A percentile compares a stretch with the other conserved stretches of the same genome.
These are phyloP conservation scores for Coccyzus lansbergi DNA, from an alignment of 2,797 vertebrate species.

Conservation along the genomic window DNA sequence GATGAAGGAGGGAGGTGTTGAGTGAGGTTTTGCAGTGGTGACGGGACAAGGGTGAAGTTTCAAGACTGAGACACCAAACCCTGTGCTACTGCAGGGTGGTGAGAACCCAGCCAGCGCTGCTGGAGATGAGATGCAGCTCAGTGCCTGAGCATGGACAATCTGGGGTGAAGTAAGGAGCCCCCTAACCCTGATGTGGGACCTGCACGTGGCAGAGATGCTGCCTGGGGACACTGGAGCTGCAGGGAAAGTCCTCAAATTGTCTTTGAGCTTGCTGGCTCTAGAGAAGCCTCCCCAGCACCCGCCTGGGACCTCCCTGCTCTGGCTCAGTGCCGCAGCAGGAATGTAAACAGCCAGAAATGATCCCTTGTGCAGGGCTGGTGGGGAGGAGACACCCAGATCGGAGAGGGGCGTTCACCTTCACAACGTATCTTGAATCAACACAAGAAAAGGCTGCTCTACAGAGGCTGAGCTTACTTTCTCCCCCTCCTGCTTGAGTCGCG, in stretches of 20 bases:
- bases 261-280: background rate
- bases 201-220: rapidly evolving
- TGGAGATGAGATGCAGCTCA: background rate
- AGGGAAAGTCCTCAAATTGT: background rate
- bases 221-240: background rate
- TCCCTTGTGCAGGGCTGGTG: rapidly evolving
- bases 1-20: background rate
- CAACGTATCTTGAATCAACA: background rate
- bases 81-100: rapidly evolving
- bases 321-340: background rate
- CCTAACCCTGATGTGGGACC: too few species aligned
- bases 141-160: rapidly evolving
- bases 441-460: rapidly evolving
- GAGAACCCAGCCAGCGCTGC: background rate
- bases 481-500: rapidly evolving
- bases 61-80: background rate
- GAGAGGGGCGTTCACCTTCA: background rate
- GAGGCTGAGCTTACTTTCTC: background rate
- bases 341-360: background rate
- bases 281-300: background rate
- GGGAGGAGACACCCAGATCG: background rate
- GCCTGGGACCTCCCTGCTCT: background rate
- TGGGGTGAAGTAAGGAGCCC: background rate
- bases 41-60: background rate
- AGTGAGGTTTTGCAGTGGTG: background rate